Percentiles rank a stretch among this genome's conserved stretches.
phyloP scores from a whole-genome alignment of 1,140 invertebrate genomes.

The Drosophila mojavensis region DNA sequence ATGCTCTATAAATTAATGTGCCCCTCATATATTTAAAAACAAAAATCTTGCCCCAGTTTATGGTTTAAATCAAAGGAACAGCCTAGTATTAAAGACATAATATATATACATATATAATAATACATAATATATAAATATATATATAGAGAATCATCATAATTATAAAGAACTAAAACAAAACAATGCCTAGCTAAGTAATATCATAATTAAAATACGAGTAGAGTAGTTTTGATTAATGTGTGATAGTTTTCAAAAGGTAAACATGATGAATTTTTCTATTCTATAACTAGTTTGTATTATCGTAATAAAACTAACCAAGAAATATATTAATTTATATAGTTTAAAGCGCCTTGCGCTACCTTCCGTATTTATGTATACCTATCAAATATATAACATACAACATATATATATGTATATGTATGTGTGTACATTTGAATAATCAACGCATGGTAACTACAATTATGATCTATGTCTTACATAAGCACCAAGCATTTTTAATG shows the following conservation, averaged over 20 bases:
- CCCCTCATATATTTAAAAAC: not conserved
- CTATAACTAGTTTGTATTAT: conserved; percentile 24
- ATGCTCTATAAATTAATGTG: no score
- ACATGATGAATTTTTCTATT: conserved; percentile 40
- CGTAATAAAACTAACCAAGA: not conserved
- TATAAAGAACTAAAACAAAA: conserved; percentile 2
- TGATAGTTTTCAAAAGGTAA: conserved; percentile 77
- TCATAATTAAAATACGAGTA: conserved; percentile 31
- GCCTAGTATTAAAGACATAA: conserved; percentile 52
- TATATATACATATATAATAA: no score
- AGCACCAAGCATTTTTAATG: conserved; percentile 78
- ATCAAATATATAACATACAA: no score
- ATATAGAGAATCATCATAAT: conserved; percentile 2
- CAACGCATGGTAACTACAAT: conserved; percentile 34
- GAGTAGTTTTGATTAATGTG: conserved; percentile 67
- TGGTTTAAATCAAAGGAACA: conserved; percentile 35
- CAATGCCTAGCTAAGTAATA: conserved; percentile 22
- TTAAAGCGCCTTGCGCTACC: conserved; percentile 25
- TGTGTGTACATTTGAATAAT: conserved; percentile 14
- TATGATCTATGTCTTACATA: conserved; percentile 58
- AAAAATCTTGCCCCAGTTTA: conserved; percentile 37
- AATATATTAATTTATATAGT: conserved; percentile 16
- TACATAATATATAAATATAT: no score
- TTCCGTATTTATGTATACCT: conserved; percentile 28
- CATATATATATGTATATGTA: not conserved